Evolutionary conservation across 2,797 vertebrate species (phyloP), one percentile per base, ranked within the genome.

Genomic region (Tympanoctomys barrerae): DNA sequence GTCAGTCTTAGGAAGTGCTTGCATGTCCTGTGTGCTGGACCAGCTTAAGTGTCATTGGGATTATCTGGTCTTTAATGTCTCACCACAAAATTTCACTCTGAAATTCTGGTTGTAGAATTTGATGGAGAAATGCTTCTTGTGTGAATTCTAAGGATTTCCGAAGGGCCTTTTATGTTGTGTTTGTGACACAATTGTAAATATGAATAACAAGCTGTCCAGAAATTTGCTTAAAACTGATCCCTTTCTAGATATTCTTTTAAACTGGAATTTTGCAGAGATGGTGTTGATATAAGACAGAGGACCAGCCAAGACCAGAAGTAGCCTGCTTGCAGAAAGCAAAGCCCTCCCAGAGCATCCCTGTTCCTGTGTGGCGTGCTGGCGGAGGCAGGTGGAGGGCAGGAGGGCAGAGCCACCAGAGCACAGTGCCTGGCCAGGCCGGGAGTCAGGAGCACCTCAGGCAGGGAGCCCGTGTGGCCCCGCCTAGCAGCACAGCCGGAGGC

Each of bases 241-340:
- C 11, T 46, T 80, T 52, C 39, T 33, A 77, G 28, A 90, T 42
- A 24, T 57, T 86, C 49, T 52, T 57, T 18, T 57, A 57, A 89
- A 71, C 28, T 95, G 66, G 33, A 90, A 68, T 84, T 79, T 95
- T 94, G 52, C 81, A 75, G 7, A 75, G 42, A 61, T 81, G 59
- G 9, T 10, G 24, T 52, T 49, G 77, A 28, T 33, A 12, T 62
- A 57, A 39, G n/a, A 82, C 82, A 57, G 28, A 14, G 22, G 36
- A 36, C 36, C 59, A 88, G 28, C 39, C 33, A 64, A 88, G 36
- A 59, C 5, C 46, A 31, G 68, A 88, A 22, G 49, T 21, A 10
- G 75, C 73, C 64, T 66, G 31, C 71, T 1, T 57, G 42, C 11
- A 42, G 22, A 87, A 39, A 66, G 39, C 73, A 62, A 59, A 83